These are phyloP conservation scores for Arctocebus calabarensis DNA, from an alignment of 2,797 vertebrate species.

Conservation along the genomic window DNA sequence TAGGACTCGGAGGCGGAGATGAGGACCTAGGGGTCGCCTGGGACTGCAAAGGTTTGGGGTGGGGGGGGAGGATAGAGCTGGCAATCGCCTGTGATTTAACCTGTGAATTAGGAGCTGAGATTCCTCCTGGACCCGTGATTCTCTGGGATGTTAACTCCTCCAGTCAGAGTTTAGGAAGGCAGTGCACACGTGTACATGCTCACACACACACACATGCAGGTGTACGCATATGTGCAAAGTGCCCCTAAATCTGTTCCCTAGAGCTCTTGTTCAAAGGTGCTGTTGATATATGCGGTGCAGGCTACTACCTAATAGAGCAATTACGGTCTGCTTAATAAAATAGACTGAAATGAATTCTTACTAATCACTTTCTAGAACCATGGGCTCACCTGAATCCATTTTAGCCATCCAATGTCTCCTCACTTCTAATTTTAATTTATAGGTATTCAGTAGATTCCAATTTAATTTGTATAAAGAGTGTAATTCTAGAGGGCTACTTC, in stretches of 20 bases:
- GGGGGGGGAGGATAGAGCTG: background rate
- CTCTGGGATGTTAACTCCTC: background rate
- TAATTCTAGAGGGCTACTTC: background rate
- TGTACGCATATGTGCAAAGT: background rate
- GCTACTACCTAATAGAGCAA: background rate
- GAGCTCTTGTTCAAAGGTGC: background rate
- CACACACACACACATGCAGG: fast-evolving
- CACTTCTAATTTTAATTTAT: conserved; percentile 13
- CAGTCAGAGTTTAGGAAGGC: background rate
- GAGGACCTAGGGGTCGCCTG: background rate
- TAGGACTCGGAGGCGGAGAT: background rate
- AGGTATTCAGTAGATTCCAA: background rate
- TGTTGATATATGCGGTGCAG: background rate
- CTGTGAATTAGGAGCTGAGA: background rate
- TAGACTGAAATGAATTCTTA: background rate
- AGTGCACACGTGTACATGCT: fast-evolving
- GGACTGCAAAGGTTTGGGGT: background rate
- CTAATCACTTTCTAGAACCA: conserved; percentile 42
- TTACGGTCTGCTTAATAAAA: conserved; percentile 55
- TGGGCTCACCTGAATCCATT: background rate
- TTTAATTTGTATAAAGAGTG: conserved; percentile 29
- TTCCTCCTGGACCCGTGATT: background rate
- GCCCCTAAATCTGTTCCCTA: background rate
- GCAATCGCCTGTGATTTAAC: background rate
- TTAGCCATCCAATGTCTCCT: background rate